Conservation (phyloP, 2,113 vertebrate genomes). For the Haemorhous mexicanus region DNA sequence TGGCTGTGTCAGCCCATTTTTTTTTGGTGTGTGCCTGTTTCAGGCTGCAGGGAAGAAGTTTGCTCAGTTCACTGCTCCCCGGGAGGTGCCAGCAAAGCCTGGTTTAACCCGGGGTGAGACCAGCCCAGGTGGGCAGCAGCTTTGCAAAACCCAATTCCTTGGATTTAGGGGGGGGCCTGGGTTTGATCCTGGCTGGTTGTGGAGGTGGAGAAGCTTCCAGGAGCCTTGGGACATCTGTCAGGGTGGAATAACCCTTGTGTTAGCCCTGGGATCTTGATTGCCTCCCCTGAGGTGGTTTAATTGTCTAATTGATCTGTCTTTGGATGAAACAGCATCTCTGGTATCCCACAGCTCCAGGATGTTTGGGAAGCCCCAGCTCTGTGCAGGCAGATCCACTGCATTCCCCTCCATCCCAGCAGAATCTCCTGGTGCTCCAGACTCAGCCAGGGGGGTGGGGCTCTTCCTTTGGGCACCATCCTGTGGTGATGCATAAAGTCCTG, state of each 20-base stretch:
- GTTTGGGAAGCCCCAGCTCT: not conserved
- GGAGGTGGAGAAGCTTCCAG: not conserved
- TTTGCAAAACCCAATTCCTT: not conserved
- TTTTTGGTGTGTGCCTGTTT: not conserved
- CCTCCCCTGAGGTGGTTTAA: not conserved
- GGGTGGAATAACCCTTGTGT: not conserved
- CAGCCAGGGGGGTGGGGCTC: rapidly evolving
- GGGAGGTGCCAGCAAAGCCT: not conserved
- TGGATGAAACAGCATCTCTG: not conserved
- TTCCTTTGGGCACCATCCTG: not conserved
- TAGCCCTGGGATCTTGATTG: not conserved
- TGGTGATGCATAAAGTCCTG: not conserved
- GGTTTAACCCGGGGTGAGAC: not conserved
- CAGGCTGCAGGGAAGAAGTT: not conserved
- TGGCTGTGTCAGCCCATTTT: not conserved
- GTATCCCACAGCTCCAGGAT: not conserved
- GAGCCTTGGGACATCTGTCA: not conserved
- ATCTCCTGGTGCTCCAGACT: not conserved
- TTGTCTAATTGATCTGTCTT: not conserved
- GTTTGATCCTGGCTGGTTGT: not conserved
- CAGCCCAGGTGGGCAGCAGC: not conserved
- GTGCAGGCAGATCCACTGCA: not conserved
- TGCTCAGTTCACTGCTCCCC: not conserved
- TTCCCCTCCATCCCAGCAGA: not conserved
- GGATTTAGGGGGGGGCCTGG: not conserved